Evolutionary conservation across 2,797 vertebrate species (phyloP), one percentile per base, ranked within the genome.

Genomic region (Acanthurus lineatus): DNA sequence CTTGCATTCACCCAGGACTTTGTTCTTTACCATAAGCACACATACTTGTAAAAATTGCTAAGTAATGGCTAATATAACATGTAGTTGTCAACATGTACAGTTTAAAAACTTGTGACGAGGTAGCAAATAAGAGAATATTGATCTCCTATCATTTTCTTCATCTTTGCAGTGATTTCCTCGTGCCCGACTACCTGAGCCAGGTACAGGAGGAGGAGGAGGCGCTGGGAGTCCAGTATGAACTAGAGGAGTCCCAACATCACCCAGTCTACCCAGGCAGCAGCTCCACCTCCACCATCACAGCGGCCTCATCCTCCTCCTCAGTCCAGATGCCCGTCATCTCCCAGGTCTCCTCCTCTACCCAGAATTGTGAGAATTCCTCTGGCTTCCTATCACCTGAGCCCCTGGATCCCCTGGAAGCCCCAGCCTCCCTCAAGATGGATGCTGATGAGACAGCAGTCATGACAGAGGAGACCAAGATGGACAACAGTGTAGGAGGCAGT

Each of bases 251-350:
- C 75, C 87, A 89, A 67, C 90, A 92, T 62, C 91, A 89, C 80
- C 79, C 86, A 6, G 84, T 89, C 40, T 94, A 91, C 86, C 77
- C 87, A 2, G 89, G 88, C 57, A 87, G 83, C 88, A 77, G 82
- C 81, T 87, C 90, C 75, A 42, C 79, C 77, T 72, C 86, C 59
- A 67, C 82, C 75, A 14, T 86, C 78, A 69, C 85, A 16, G 76
- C 86, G 49, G 72, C 93, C 87, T 89, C 94, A 3, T 93, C 93
- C 83, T 94, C 94, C 95, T 97, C 97, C 92, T 98, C 98, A 92
- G 96, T 99, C 91, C 98, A 99, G 95, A 97, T 97, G 95, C 97
- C 98, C 79, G 98, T 99, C 91, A 99, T 99, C 95, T 99, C 98
- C 80, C 98, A 99, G 96, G 98, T 99, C 89, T 99, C 98, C 45